Conservation (phyloP, 1,140 invertebrate species). For the Cyclina sinensis region DNA sequence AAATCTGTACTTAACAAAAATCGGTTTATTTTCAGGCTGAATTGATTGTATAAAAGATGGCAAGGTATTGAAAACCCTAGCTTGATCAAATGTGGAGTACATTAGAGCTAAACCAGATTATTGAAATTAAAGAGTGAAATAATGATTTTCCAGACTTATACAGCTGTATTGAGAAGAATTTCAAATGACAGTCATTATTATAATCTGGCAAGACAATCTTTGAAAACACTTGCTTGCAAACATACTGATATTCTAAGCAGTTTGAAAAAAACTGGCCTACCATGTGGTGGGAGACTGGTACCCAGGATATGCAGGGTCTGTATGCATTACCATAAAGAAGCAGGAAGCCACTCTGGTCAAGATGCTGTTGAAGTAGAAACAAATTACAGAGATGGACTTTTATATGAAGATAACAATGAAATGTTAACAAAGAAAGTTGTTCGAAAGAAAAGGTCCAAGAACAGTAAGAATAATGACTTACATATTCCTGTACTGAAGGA, state of each 20-base stretch:
- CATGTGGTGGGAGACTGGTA: neutral
- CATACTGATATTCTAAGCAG: neutral
- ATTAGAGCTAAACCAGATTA: neutral
- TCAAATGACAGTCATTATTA: neutral
- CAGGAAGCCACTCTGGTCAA: neutral
- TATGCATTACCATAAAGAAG: neutral
- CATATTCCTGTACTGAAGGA: conserved; percentile 57
- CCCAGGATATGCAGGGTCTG: neutral
- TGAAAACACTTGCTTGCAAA: neutral
- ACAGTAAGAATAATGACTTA: neutral
- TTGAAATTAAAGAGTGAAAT: too few relatives aligned
- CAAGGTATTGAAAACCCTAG: too few relatives aligned
- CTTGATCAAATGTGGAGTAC: neutral
- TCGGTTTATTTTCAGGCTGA: too few relatives aligned
- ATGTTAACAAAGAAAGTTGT: neutral
- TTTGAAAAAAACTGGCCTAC: neutral
- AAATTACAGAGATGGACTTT: neutral
- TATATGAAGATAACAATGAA: neutral
- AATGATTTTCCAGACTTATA: neutral
- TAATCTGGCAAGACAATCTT: neutral
- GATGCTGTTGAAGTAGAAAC: neutral
- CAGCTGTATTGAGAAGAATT: neutral
- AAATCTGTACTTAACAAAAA: too few relatives aligned
- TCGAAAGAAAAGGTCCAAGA: neutral
- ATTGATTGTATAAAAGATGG: too few relatives aligned